These are phyloP conservation scores for Scarus forsteni DNA, from an alignment of 2,797 vertebrate species.

Conservation along the genomic window DNA sequence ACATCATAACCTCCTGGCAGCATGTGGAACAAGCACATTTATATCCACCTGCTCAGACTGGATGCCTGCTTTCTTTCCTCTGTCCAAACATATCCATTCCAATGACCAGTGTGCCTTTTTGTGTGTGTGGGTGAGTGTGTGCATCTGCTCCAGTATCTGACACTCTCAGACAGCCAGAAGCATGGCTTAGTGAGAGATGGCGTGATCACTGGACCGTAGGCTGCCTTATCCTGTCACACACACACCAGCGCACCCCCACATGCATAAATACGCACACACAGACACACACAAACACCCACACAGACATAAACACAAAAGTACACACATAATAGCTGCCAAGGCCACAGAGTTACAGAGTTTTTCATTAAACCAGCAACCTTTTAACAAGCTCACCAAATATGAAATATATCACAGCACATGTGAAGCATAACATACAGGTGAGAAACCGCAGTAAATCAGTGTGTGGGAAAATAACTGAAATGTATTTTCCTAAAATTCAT, in stretches of 20 bases:
- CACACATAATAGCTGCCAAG: constrained; percentile 28
- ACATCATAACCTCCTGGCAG: constrained; percentile 51
- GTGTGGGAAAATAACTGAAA: no score
- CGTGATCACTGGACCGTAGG: constrained; percentile 61
- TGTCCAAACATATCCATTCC: constrained; percentile 32
- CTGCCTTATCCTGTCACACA: constrained; percentile 58
- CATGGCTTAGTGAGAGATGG: constrained; percentile 68
- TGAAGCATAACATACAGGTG: no score
- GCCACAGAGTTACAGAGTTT: constrained; percentile 1
- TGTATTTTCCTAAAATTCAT: no score
- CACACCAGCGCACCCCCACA: constrained; percentile 23
- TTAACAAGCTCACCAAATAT: no score
- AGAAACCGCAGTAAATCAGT: no score
- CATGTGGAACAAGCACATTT: constrained; percentile 12
- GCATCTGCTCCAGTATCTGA: constrained; percentile 53
- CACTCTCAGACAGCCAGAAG: constrained; percentile 68
- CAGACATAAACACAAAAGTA: constrained; percentile 11
- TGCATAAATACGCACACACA: constrained; percentile 19
- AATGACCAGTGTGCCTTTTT: constrained; percentile 10
- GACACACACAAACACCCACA: background rate
- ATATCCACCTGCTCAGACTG: constrained; percentile 19
- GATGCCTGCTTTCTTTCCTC: constrained; percentile 16
- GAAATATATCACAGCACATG: no score
- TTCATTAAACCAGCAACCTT: no score
- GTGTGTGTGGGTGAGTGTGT: constrained; percentile 15